phyloP scores from a whole-genome alignment of 2,113 vertebrate genomes.

The Andinoacara biseriatus region DNA sequence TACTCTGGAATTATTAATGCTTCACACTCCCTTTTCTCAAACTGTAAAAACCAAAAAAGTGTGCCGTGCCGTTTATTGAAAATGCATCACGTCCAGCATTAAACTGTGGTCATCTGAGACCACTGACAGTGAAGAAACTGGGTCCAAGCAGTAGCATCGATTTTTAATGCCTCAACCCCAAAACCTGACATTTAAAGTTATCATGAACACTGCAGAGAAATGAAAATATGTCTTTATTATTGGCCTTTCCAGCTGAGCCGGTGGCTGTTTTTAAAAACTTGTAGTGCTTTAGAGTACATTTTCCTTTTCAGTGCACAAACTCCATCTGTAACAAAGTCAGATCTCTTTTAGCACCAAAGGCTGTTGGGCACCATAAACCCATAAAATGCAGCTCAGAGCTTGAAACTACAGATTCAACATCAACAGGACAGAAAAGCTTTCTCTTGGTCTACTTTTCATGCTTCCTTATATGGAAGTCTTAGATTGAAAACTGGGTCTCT shows the following conservation, averaged over 20 bases:
- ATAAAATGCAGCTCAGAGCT: slow-evolving; percentile 4
- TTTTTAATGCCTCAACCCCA: slow-evolving; percentile 3
- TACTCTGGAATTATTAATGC: no score
- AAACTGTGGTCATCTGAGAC: slow-evolving; percentile 29
- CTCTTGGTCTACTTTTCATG: slow-evolving; percentile 22
- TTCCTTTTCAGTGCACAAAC: neutral
- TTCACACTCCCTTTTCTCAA: neutral
- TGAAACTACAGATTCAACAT: slow-evolving; percentile 30
- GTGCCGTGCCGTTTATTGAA: neutral
- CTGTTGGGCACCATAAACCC: neutral
- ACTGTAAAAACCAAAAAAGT: neutral
- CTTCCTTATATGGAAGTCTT: slow-evolving; percentile 50
- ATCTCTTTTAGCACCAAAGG: neutral
- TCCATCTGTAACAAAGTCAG: neutral
- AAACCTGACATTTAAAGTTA: slow-evolving; percentile 28
- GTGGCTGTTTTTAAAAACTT: neutral
- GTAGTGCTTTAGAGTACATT: neutral
- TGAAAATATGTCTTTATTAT: neutral
- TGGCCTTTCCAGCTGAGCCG: neutral
- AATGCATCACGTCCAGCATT: slow-evolving; percentile 9
- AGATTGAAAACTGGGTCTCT: slow-evolving; percentile 48
- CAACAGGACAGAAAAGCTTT: slow-evolving; percentile 16
- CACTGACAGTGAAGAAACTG: neutral
- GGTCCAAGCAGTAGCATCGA: neutral
- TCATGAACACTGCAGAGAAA: neutral